phyloP scores from a whole-genome alignment of 2,888 invertebrate genomes.

The Trypoxylon attenuatum region DNA sequence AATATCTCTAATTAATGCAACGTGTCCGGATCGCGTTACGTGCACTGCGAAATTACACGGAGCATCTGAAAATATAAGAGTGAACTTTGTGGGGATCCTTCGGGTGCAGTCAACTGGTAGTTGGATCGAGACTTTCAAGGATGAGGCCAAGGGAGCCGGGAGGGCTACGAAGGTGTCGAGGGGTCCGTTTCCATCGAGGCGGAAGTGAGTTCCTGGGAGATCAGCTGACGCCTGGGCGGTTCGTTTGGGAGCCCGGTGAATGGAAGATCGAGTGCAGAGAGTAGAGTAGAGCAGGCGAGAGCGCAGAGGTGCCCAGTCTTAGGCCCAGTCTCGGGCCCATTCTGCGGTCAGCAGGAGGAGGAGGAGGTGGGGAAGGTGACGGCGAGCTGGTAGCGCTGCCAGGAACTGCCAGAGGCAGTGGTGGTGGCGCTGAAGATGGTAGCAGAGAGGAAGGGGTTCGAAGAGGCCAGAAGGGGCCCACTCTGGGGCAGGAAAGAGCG shows the following conservation, averaged over 20 bases:
- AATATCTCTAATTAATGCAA: no score
- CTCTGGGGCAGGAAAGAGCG: not conserved
- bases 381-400: not conserved
- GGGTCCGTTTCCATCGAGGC: conserved; percentile 43
- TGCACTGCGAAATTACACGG: no score
- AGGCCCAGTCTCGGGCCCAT: conserved; percentile 28
- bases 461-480: conserved; percentile 11
- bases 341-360: conserved; percentile 23
- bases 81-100: no score
- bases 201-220: conserved; percentile 50
- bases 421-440: not conserved
- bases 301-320: conserved; percentile 12
- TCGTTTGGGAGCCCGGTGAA: conserved; percentile 49
- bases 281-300: not conserved
- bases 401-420: not conserved
- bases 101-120: no score
- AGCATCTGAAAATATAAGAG: no score
- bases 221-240: conserved; percentile 57
- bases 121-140: no score
- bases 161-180: conserved; percentile 32
- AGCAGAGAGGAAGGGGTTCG: not conserved
- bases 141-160: conserved; percentile 27
- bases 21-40: no score
- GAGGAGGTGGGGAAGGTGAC: conserved; percentile 29
- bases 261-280: conserved; percentile 47